Base-by-base conservation (phyloP, 2,888 invertebrate genomes). In the Volucella inflata region DNA sequence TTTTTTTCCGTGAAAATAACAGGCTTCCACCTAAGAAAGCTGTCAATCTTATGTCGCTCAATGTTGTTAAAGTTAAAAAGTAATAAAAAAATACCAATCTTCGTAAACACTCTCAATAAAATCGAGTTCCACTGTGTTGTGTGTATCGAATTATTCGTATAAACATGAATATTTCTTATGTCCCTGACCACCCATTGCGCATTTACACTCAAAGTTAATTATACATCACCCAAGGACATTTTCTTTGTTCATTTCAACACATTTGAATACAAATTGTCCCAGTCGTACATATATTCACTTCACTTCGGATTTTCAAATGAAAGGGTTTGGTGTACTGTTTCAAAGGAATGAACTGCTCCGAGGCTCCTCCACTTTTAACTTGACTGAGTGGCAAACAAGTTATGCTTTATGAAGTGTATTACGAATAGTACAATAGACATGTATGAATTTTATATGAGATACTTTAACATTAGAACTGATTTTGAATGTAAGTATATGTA, bases 131-230 rank as follows among this genome's bases (percentile, higher is more conserved):
- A 50, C n/a, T 51, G 42, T 57, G 55, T 30, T n/a, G 30, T 65
- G 53, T 65, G 57, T 40, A 65, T 59, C 65, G 70, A 71, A 60
- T 30, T 30, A 30, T 30, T 30, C 30, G 71, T 65, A 59, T 72
- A 65, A 79, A 79, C 71, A 79, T 38, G 72, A 67, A 60, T 42
- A 57, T 53, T 44, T 60, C 44, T 65, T 65, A 44, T 81, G 71
- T 30, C 53, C 1, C 60, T 51, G 40, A 17, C 51, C 42, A 8
- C 64, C 36, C 30, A 46, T 16, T 72, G 55, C 14, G 48, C 65
- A 60, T 59, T 82, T 53, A 77, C 82, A 77, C 71, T 76, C 57
- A 30, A 50, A 30, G 64, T 70, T 84, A 84, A 84, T 84, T 74
- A 79, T 74, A 79, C 79, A 68, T 65, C 21, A 46, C 68, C 79